Evolutionary conservation across 2,113 vertebrate species (phyloP).

Genomic region (Pyxicephalus adspersus): DNA sequence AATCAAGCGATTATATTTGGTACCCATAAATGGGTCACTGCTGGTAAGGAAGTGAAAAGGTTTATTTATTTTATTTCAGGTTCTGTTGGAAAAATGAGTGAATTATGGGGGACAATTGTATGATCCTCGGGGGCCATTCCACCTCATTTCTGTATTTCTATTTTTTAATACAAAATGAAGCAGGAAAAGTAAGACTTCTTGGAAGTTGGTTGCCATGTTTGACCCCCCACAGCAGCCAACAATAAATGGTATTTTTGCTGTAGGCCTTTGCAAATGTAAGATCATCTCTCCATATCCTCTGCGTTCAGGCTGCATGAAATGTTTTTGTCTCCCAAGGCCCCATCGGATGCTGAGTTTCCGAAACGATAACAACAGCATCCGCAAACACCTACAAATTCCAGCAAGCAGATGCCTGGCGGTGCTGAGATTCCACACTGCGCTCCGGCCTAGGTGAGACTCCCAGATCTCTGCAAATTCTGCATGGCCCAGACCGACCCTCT

Average conservation of each 20-base stretch:
- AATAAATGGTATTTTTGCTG: background rate
- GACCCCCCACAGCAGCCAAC: background rate
- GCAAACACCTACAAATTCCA: background rate
- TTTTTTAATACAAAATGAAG: background rate
- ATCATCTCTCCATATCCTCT: background rate
- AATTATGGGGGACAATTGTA: too few species aligned
- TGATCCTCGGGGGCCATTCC: too few species aligned
- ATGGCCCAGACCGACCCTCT: conserved; percentile 12
- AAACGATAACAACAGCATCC: background rate
- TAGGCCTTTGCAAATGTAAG: background rate
- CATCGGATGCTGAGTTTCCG: background rate
- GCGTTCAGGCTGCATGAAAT: background rate
- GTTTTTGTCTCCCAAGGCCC: background rate
- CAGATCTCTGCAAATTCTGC: conserved; percentile 21
- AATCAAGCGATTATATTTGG: too few species aligned
- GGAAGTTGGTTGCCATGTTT: background rate
- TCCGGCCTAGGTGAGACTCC: background rate
- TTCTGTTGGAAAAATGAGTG: too few species aligned
- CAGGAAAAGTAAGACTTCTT: background rate
- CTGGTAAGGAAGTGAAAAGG: too few species aligned
- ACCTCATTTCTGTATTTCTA: background rate
- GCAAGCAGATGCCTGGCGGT: background rate
- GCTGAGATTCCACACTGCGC: background rate
- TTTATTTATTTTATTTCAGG: too few species aligned
- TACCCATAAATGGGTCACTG: too few species aligned